phyloP scores from a whole-genome alignment of 1,140 invertebrate genomes.

The Drosophila tropicalis region DNA sequence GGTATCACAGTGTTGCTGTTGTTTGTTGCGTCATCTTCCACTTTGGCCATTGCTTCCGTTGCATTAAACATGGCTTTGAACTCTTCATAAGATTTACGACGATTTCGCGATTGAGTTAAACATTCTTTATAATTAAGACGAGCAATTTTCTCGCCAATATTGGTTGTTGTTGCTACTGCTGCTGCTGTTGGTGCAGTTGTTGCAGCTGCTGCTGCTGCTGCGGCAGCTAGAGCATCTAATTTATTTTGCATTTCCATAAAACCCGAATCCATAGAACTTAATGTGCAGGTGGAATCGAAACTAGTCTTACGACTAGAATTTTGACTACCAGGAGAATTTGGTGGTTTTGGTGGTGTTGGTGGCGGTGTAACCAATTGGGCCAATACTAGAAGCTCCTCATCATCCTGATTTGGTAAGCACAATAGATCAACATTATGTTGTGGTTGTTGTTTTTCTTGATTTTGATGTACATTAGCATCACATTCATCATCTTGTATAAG shows the following conservation, averaged over 20 bases:
- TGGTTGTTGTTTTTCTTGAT: not conserved
- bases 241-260: conserved; percentile 83
- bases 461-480: conserved; percentile 9
- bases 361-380: conserved; percentile 44
- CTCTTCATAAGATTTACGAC: conserved; percentile 83
- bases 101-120: conserved; percentile 79
- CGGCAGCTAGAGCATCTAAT: conserved; percentile 67
- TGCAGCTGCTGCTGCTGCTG: conserved; percentile 29
- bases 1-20: conserved; percentile 40
- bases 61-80: conserved; percentile 81
- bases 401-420: conserved; percentile 64
- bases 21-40: conserved; percentile 63
- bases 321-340: conserved; percentile 58
- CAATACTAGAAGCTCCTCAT: conserved; percentile 26
- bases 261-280: conserved; percentile 83
- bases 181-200: not conserved
- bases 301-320: conserved; percentile 82
- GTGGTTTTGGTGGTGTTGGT: conserved; percentile 61
- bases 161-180: conserved; percentile 1
- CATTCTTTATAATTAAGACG: conserved; percentile 78
- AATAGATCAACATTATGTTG: conserved; percentile 55
- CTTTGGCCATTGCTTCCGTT: conserved; percentile 30
- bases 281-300: conserved; percentile 82
- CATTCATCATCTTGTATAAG: conserved; percentile 9
- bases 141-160: conserved; percentile 66